Conservation (phyloP, 2,113 vertebrate species). For the Paratilapia polleni region DNA sequence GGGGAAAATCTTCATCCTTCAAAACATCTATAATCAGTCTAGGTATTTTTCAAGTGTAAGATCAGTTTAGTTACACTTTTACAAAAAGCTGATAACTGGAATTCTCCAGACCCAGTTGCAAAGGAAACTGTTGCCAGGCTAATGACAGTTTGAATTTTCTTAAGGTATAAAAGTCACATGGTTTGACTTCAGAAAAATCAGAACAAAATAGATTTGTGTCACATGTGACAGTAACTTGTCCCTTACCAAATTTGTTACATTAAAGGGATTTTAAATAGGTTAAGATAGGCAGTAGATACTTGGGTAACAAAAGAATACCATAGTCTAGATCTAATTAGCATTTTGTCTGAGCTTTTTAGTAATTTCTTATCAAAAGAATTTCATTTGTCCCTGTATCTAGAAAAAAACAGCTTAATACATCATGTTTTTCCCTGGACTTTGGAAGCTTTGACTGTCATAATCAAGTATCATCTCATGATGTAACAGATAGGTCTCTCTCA, state of each 20-base stretch:
- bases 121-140: not conserved
- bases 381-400: not conserved
- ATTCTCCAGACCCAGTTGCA: not conserved
- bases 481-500: slow-evolving; percentile 11
- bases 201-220: not conserved
- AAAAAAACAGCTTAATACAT: not conserved
- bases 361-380: fast-evolving
- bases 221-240: not conserved
- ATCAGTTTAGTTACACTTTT: not conserved
- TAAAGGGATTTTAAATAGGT: too few relatives aligned
- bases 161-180: not conserved
- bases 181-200: not conserved
- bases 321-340: not conserved
- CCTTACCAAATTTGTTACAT: not conserved
- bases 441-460: not conserved
- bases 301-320: not conserved
- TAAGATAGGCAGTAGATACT: fast-evolving
- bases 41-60: not conserved
- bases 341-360: too few relatives aligned
- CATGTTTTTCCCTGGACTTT: not conserved
- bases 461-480: not conserved
- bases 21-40: not conserved
- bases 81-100: not conserved
- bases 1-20: not conserved
- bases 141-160: not conserved